A percentile compares a stretch with the other conserved stretches of the same genome.
Evolutionary conservation across 92 coral and sea anemone species (phyloP).

Genomic region (Micromussa lordhowensis): DNA sequence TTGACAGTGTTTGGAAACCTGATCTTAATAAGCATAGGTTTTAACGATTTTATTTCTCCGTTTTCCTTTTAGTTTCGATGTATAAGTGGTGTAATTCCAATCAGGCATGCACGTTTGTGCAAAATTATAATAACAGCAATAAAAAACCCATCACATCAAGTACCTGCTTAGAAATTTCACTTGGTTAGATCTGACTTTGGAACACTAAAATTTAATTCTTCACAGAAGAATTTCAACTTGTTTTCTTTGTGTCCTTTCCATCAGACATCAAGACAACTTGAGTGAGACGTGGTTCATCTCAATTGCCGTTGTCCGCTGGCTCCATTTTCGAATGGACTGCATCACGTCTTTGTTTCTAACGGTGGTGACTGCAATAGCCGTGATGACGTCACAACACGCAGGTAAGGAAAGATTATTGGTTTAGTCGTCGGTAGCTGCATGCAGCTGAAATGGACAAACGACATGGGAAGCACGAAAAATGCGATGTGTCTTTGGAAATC

Average conservation of each 20-base stretch:
- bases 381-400: slow-evolving; percentile 33
- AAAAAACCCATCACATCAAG: too few species aligned
- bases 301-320: slow-evolving; percentile 13
- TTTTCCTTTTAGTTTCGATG: too few species aligned
- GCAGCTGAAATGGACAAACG: background rate
- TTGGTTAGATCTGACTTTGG: too few species aligned
- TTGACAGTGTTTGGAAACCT: too few species aligned
- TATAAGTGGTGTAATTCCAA: too few species aligned
- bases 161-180: too few species aligned
- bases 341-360: slow-evolving; percentile 27
- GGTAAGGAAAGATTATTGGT: background rate
- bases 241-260: background rate
- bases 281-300: slow-evolving; percentile 20
- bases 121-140: too few species aligned
- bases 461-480: background rate
- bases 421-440: background rate
- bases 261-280: slow-evolving; percentile 24
- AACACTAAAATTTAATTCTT: too few species aligned
- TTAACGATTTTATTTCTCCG: too few species aligned
- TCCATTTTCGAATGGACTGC: slow-evolving; percentile 25
- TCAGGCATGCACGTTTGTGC: too few species aligned
- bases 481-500: too few species aligned
- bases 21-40: too few species aligned
- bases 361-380: slow-evolving; percentile 8
- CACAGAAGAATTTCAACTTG: background rate